phyloP scores from a whole-genome alignment of 1,140 invertebrate genomes.

The Lepidurus couesii region DNA sequence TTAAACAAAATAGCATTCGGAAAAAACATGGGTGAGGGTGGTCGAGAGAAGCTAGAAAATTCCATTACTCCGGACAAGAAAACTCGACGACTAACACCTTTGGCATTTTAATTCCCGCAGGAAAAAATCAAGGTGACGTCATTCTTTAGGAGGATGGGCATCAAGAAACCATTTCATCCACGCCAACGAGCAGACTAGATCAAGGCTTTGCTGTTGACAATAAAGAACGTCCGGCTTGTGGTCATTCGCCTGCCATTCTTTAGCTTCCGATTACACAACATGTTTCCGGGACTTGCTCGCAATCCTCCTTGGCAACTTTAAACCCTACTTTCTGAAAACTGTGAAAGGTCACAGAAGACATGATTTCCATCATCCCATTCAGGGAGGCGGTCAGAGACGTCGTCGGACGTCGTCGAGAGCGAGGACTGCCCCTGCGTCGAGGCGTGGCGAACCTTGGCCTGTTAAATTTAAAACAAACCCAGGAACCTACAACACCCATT shows the following conservation, averaged over 20 bases:
- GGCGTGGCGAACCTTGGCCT: constrained; percentile 13
- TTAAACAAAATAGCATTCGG: no score
- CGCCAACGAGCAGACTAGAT: neutral
- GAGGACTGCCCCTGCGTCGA: constrained; percentile 12
- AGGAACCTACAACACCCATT: neutral
- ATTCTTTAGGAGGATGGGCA: neutral
- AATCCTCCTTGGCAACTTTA: neutral
- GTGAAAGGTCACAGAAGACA: neutral
- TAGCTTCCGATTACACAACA: neutral
- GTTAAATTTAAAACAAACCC: neutral
- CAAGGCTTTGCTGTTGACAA: neutral
- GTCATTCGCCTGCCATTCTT: constrained; percentile 17
- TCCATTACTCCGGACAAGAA: no score
- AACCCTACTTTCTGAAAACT: neutral
- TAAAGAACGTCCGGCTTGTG: constrained; percentile 21
- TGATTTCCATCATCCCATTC: neutral
- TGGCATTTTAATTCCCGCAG: no score
- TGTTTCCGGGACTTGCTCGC: neutral
- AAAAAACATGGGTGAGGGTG: no score
- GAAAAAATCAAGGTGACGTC: neutral
- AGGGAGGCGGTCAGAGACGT: constrained; percentile 4
- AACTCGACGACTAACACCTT: no score
- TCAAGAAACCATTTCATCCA: neutral
- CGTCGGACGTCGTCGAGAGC: neutral
- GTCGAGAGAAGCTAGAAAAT: no score